Conservation (phyloP, 37 sponge, comb jelly and placozoan species). For the Eunapius fragilis region DNA sequence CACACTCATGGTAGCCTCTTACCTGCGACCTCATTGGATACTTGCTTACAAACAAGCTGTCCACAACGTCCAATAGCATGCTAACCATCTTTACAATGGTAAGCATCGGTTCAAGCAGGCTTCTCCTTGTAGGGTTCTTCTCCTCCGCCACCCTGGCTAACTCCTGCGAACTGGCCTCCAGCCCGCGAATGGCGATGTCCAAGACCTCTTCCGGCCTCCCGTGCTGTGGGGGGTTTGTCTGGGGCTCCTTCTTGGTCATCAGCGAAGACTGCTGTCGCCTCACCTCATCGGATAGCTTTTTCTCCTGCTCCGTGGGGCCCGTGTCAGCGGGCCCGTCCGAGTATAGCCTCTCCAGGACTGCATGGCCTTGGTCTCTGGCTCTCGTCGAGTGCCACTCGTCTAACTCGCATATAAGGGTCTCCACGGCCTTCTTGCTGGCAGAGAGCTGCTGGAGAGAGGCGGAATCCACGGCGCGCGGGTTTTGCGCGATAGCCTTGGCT, state of each 20-base stretch:
- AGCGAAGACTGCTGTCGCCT: conserved; percentile 22
- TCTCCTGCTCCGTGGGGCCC: conserved; percentile 40
- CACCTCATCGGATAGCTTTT: conserved; percentile 33
- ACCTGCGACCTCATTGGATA: conserved; percentile 93
- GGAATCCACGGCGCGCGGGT: conserved; percentile 56
- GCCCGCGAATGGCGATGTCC: conserved; percentile 17
- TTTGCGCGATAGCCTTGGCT: conserved; percentile 63
- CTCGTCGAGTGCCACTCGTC: conserved; percentile 42
- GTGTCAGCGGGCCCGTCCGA: background rate
- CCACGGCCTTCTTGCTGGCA: conserved; percentile 49
- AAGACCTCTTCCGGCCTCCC: conserved; percentile 43
- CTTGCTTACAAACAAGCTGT: conserved; percentile 84
- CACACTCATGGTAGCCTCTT: background rate
- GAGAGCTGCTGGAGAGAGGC: conserved; percentile 57
- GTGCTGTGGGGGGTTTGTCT: conserved; percentile 18
- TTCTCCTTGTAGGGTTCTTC: conserved; percentile 35
- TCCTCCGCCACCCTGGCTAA: conserved; percentile 30
- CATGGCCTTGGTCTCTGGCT: background rate
- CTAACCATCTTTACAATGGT: conserved; percentile 47
- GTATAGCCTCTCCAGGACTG: background rate
- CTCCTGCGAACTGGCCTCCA: conserved; percentile 29
- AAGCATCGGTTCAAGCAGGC: conserved; percentile 52
- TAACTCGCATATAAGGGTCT: conserved; percentile 51
- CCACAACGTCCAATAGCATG: conserved; percentile 78
- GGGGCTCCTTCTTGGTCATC: conserved; percentile 52